A percentile compares a stretch with the other conserved stretches of the same genome.
phyloP scores from a whole-genome alignment of 64 coral and sea anemone genomes.

The Anthopleura sola region DNA sequence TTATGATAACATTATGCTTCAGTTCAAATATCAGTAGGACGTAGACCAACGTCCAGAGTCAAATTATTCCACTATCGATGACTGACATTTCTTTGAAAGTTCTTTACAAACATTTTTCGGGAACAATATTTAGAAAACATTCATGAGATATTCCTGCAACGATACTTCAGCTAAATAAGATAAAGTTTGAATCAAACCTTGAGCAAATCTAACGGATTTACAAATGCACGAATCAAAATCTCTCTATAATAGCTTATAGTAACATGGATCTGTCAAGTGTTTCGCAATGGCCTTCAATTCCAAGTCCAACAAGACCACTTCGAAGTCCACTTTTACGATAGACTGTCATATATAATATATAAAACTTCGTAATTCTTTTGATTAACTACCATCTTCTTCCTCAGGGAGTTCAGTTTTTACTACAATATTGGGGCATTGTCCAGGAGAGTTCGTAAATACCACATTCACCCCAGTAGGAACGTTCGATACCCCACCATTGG shows the following conservation, averaged over 20 bases:
- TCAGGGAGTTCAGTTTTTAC: slow-evolving; percentile 15
- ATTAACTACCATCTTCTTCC: neutral
- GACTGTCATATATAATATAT: neutral
- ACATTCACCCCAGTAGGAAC: slow-evolving; percentile 79
- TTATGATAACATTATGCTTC: no score
- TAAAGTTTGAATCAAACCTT: neutral
- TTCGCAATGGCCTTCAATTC: neutral
- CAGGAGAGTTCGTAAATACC: slow-evolving; percentile 48
- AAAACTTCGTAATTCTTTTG: neutral
- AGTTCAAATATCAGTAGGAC: no score
- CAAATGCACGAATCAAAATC: neutral
- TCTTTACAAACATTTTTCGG: no score
- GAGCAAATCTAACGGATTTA: neutral
- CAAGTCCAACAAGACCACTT: no score
- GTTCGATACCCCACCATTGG: slow-evolving; percentile 72
- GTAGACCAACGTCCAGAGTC: no score
- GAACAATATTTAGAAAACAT: no score
- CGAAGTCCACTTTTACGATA: neutral
- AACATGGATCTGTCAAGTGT: neutral
- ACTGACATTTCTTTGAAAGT: no score
- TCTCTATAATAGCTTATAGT: neutral
- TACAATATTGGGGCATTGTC: neutral
- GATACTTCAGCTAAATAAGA: no score
- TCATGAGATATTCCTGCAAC: no score
- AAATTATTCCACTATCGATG: no score